phyloP scores from a whole-genome alignment of 2,888 invertebrate genomes.

The Rhimphoctona megacephalus region DNA sequence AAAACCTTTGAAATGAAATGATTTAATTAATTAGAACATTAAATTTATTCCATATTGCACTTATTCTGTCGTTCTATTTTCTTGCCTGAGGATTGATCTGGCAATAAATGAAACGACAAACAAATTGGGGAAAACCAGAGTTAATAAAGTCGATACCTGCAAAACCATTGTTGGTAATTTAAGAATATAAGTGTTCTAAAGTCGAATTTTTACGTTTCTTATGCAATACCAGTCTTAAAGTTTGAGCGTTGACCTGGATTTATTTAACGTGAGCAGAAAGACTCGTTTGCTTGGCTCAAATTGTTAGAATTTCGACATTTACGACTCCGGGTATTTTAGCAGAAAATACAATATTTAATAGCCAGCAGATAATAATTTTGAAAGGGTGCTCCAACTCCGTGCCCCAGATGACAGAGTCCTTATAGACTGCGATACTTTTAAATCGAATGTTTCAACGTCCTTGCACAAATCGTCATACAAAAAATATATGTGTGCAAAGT shows the following conservation, averaged over 20 bases:
- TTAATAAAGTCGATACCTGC: not conserved
- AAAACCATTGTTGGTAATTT: not conserved
- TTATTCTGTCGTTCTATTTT: not conserved
- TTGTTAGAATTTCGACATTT: not conserved
- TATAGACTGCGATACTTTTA: conserved; percentile 59
- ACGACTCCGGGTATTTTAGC: not conserved
- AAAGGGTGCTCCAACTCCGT: not conserved
- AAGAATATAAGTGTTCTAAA: not conserved
- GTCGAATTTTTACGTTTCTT: not conserved
- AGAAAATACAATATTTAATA: not conserved
- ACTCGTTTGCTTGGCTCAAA: not conserved
- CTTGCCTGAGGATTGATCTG: too few relatives aligned
- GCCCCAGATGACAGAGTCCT: conserved; percentile 34
- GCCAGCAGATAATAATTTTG: conserved; percentile 4
- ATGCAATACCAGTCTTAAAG: not conserved
- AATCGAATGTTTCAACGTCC: conserved; percentile 74
- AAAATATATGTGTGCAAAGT: conserved; percentile 16
- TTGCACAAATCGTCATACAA: conserved; percentile 67
- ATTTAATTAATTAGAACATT: too few relatives aligned
- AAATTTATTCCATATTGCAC: not conserved
- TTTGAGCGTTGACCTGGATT: conserved; percentile 9
- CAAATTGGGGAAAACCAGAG: not conserved
- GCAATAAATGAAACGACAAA: too few relatives aligned
- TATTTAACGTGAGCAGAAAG: not conserved
- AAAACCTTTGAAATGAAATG: not conserved